These are phyloP conservation scores for Nymphalis c-album DNA, from an alignment of 2,888 invertebrate genomes.

Conservation along the genomic window DNA sequence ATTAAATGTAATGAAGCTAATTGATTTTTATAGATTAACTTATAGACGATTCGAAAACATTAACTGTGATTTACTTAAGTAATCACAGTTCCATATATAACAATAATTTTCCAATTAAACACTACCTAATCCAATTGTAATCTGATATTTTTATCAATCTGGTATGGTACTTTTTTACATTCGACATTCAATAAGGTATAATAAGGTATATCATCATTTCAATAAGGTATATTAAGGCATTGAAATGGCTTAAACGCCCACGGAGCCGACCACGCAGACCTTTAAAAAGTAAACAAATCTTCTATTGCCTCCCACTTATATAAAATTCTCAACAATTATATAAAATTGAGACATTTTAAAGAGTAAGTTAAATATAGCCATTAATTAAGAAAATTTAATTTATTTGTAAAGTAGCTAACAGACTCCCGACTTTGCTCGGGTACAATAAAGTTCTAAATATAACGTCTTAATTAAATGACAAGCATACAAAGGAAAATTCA, in stretches of 20 bases:
- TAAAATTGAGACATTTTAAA: conserved; percentile 26
- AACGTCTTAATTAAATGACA: no score
- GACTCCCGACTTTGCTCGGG: no score
- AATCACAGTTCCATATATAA: conserved; percentile 24
- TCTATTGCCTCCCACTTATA: conserved; percentile 21
- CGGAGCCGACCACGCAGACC: conserved; percentile 31
- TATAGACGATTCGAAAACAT: not conserved
- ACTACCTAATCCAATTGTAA: conserved; percentile 27
- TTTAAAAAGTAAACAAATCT: conserved; percentile 34
- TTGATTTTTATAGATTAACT: not conserved
- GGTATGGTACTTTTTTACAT: conserved; percentile 3
- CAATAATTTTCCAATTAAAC: conserved; percentile 28
- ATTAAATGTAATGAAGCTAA: no score
- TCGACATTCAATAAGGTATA: conserved; percentile 18
- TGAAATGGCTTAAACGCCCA: conserved; percentile 22
- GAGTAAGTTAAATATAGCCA: conserved; percentile 4
- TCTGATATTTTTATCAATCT: conserved; percentile 27
- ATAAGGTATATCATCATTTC: not conserved
- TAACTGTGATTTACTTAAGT: conserved; percentile 17
- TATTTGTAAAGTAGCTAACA: not conserved
- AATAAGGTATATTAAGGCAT: conserved; percentile 17
- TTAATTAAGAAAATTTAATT: not conserved
- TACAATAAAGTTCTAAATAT: no score
- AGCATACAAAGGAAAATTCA: no score
- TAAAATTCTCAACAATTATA: conserved; percentile 16